phyloP scores from a whole-genome alignment of 2,797 vertebrate genomes.

The Hephaestus fuliginosus region DNA sequence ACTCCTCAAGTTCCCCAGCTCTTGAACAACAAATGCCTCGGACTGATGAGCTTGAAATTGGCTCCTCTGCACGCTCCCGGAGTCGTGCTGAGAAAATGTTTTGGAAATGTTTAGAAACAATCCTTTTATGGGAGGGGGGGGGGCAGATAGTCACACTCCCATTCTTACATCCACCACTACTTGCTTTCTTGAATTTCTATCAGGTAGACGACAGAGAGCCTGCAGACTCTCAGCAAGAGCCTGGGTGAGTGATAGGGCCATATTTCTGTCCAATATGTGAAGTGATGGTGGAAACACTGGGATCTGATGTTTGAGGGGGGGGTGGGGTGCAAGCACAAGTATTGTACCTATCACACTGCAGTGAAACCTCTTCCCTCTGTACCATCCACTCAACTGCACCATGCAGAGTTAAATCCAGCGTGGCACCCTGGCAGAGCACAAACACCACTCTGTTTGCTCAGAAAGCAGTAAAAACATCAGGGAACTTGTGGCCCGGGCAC shows the following conservation, averaged over 20 bases:
- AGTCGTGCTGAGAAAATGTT: slow-evolving; percentile 39
- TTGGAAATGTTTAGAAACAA: slow-evolving; percentile 39
- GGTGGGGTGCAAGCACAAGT: background rate
- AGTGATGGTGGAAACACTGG: slow-evolving; percentile 22
- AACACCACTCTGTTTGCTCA: background rate
- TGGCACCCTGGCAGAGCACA: background rate
- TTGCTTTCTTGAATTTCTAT: slow-evolving; percentile 10
- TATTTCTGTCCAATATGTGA: slow-evolving; percentile 5
- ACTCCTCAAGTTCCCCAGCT: background rate
- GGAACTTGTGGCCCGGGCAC: slow-evolving; percentile 7
- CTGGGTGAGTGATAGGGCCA: slow-evolving; percentile 1
- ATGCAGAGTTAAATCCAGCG: background rate
- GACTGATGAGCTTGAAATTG: slow-evolving; percentile 10
- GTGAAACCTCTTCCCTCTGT: background rate
- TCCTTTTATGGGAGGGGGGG: slow-evolving; percentile 5
- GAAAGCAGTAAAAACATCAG: slow-evolving; percentile 23
- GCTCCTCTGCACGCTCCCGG: slow-evolving; percentile 4
- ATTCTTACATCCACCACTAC: background rate
- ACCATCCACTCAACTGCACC: slow-evolving; percentile 1
- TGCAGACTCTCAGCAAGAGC: slow-evolving; percentile 36
- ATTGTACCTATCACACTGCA: background rate
- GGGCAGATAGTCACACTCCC: slow-evolving; percentile 22
- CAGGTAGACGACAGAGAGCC: slow-evolving; percentile 10
- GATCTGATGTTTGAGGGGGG: slow-evolving; percentile 14
- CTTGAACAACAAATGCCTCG: slow-evolving; percentile 27